phyloP scores from a whole-genome alignment of 2,888 invertebrate genomes.

The Apoderus coryli region DNA sequence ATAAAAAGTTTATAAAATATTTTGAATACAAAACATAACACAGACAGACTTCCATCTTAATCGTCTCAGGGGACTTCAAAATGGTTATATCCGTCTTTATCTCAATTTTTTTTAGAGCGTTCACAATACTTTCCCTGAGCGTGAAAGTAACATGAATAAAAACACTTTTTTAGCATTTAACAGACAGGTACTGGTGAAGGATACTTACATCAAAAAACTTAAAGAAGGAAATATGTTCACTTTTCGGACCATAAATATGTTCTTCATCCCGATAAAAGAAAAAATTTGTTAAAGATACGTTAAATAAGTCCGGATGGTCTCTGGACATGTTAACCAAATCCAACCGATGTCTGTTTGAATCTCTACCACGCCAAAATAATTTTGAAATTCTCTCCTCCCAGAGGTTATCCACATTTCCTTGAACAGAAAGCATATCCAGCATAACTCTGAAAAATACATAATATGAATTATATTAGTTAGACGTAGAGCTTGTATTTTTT shows the following conservation, averaged over 20 bases:
- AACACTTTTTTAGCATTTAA: constrained; percentile 2
- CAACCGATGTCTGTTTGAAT: constrained; percentile 73
- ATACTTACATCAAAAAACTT: constrained; percentile 81
- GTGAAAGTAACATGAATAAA: no score
- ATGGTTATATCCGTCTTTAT: no score
- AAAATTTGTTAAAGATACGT: constrained; percentile 88
- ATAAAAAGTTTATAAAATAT: no score
- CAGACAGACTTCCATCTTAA: not conserved
- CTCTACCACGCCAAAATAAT: constrained; percentile 87
- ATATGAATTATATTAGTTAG: no score
- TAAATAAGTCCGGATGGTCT: constrained; percentile 62
- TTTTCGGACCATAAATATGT: constrained; percentile 72
- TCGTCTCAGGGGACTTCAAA: no score
- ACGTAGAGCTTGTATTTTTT: no score
- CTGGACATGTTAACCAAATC: constrained; percentile 67
- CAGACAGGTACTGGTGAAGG: no score
- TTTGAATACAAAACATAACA: not conserved
- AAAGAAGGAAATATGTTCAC: constrained; percentile 74
- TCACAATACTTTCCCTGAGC: no score
- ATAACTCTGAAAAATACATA: constrained; percentile 44
- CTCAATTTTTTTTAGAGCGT: no score
- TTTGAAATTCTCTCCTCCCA: constrained; percentile 65
- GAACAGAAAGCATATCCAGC: constrained; percentile 81
- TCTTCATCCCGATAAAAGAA: constrained; percentile 86
- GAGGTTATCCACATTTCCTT: constrained; percentile 52